Conservation (phyloP, 2,888 invertebrate genomes). For the Synanthedon vespiformis region DNA sequence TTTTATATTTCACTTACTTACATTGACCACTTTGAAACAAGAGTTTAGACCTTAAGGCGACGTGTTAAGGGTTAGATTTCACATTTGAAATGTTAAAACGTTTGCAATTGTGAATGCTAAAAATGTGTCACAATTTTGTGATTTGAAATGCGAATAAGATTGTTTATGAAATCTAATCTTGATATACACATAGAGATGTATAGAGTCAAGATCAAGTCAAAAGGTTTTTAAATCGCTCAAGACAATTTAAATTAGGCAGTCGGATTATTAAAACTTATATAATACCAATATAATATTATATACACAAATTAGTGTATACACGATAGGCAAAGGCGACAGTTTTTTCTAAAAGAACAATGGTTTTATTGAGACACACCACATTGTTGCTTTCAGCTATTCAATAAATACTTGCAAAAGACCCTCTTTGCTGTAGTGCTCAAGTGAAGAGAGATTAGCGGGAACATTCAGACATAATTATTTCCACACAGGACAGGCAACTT, state of each 20-base stretch:
- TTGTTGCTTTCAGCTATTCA: constrained; percentile 12
- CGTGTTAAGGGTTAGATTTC: background rate
- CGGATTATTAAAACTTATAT: too few species aligned
- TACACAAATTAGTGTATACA: too few species aligned
- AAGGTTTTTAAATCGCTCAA: too few species aligned
- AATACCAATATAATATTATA: too few species aligned
- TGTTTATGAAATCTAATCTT: too few species aligned
- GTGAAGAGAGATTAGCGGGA: background rate
- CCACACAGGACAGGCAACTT: too few species aligned
- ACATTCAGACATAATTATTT: too few species aligned
- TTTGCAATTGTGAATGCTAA: background rate
- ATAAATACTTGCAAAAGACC: constrained; percentile 10
- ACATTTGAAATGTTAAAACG: background rate
- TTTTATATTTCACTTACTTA: constrained; percentile 5
- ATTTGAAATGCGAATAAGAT: background rate
- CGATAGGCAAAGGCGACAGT: background rate
- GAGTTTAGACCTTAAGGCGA: background rate
- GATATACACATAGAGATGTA: too few species aligned
- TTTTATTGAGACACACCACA: constrained; percentile 11
- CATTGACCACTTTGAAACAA: background rate
- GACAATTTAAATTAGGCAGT: too few species aligned
- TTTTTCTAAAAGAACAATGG: background rate
- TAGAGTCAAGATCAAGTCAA: too few species aligned
- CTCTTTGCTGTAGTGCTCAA: constrained; percentile 5
- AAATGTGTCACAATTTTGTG: background rate